Conservation (phyloP, 2,113 vertebrate species). For the Myotis lucifugus region DNA sequence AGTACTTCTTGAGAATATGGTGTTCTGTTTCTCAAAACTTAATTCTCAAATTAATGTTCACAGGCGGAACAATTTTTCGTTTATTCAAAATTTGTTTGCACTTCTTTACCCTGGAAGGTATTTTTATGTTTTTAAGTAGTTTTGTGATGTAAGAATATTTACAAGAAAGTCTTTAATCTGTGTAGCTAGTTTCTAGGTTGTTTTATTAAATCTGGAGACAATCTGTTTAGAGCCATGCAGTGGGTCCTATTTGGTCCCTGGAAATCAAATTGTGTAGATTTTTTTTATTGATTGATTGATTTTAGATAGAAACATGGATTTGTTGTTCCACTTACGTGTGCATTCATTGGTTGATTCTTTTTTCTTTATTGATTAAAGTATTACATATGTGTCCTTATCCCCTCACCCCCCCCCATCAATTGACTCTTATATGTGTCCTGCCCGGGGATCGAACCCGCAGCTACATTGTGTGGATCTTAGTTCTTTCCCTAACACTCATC, state of each 20-base stretch:
- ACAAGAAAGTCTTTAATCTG: background rate
- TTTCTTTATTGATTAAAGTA: too few species aligned
- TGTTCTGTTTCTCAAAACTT: background rate
- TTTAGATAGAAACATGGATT: background rate
- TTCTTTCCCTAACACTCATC: background rate
- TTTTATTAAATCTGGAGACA: background rate
- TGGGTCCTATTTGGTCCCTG: background rate
- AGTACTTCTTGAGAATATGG: background rate
- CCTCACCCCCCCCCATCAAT: background rate
- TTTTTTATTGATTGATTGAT: background rate
- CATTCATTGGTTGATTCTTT: background rate
- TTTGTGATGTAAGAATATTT: background rate
- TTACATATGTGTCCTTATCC: too few species aligned
- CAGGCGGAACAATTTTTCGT: background rate
- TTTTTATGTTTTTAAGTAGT: background rate
- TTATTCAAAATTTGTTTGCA: background rate
- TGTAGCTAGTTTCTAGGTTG: background rate
- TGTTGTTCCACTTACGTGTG: background rate
- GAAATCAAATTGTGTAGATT: background rate
- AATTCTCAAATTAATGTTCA: background rate
- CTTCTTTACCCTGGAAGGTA: background rate
- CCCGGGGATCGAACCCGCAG: background rate
- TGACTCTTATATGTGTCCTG: background rate
- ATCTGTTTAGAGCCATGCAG: background rate
- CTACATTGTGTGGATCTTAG: rapidly evolving